Conservation (phyloP, 2,888 invertebrate species). For the Aromia moschata region DNA sequence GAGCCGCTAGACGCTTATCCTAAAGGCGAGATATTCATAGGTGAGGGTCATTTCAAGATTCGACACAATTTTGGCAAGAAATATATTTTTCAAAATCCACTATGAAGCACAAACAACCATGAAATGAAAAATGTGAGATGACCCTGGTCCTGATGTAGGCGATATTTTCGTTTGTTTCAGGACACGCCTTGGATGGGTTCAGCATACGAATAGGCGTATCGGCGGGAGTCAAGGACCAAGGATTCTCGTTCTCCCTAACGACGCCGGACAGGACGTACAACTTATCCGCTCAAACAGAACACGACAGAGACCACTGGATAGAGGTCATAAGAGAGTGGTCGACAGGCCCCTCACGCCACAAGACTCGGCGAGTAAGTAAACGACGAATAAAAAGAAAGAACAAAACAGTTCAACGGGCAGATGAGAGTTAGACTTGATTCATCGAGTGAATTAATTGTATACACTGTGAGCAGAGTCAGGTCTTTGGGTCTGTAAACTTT, state of each 20-base stretch:
- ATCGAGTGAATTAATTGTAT: too few relatives aligned
- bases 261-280: slow-evolving; percentile 83
- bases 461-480: too few relatives aligned
- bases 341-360: slow-evolving; percentile 81
- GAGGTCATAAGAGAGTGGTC: slow-evolving; percentile 78
- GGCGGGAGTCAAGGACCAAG: slow-evolving; percentile 76
- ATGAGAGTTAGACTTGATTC: too few relatives aligned
- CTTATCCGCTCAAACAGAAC: slow-evolving; percentile 78
- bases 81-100: too few relatives aligned
- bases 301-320: slow-evolving; percentile 85
- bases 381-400: too few relatives aligned
- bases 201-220: slow-evolving; percentile 75
- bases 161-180: too few relatives aligned
- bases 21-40: slow-evolving; percentile 90
- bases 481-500: too few relatives aligned
- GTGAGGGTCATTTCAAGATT: slow-evolving; percentile 68
- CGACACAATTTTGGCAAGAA: too few relatives aligned
- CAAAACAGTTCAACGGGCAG: too few relatives aligned
- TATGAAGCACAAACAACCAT: too few relatives aligned
- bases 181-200: slow-evolving; percentile 79
- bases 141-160: too few relatives aligned
- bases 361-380: slow-evolving; percentile 77
- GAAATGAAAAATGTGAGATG: too few relatives aligned
- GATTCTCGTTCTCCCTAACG: slow-evolving; percentile 82
- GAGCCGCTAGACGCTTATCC: slow-evolving; percentile 88